phyloP scores from a whole-genome alignment of 1,140 invertebrate species.

The Drosophila mayri region DNA sequence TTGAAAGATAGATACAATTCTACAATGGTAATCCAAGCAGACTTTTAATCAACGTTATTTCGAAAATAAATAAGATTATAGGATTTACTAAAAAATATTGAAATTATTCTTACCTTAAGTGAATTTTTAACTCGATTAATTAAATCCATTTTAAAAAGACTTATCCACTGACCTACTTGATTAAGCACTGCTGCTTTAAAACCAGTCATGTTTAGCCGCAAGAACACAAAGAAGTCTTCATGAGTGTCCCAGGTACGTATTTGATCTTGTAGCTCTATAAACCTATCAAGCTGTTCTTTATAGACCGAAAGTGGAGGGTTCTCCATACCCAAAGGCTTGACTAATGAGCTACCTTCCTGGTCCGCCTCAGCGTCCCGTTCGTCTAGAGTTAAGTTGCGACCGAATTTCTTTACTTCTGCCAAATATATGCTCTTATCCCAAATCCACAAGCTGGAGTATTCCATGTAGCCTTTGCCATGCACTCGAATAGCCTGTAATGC shows the following conservation, averaged over 20 bases:
- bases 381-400: conserved; percentile 87
- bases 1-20: too few relatives aligned
- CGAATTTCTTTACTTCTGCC: conserved; percentile 88
- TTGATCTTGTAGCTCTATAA: conserved; percentile 64
- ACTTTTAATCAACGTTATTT: too few relatives aligned
- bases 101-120: conserved; percentile 41
- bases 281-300: conserved; percentile 74
- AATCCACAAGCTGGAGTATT: conserved; percentile 88
- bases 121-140: conserved; percentile 88
- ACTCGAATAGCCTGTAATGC: conserved; percentile 57
- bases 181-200: conserved; percentile 90
- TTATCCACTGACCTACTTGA: conserved; percentile 89
- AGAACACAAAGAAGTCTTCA: conserved; percentile 87
- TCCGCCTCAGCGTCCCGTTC: conserved; percentile 85
- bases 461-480: conserved; percentile 61
- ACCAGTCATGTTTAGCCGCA: conserved; percentile 88
- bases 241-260: conserved; percentile 58
- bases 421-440: conserved; percentile 88
- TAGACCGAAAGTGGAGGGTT: conserved; percentile 61
- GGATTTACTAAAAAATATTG: too few relatives aligned
- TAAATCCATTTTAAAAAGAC: conserved; percentile 90
- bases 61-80: too few relatives aligned
- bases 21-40: too few relatives aligned
- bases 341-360: conserved; percentile 51
- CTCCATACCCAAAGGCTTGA: conserved; percentile 53